Base-by-base conservation (phyloP, 1,140 invertebrate genomes). In the Diorhabda carinulata region DNA sequence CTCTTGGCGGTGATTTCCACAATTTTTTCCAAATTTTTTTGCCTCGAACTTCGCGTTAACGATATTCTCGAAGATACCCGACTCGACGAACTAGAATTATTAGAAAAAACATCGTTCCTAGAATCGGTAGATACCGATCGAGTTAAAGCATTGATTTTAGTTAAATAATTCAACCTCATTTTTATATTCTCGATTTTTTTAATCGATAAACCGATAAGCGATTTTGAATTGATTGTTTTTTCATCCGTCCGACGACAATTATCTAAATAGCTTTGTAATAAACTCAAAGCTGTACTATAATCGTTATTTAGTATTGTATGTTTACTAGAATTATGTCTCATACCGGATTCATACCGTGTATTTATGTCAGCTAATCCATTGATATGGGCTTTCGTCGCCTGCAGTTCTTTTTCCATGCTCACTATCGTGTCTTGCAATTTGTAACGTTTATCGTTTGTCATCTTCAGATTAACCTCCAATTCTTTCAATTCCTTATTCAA, bases 341-440 rank as follows among this genome's bases (percentile, higher is more conserved):
- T 71, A 70, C 67, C 71, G 68, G 61, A 57, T 59, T 73, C 74
- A 66, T 79, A 78, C 73, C 76, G 74, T 72, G 72, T 69, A 59
- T 76, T 74, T 57, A 74, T 71, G 40, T 76, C 73, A 6, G 75
- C 72, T 2, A 75, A 52, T 59, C 73, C 66, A 57, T 67, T 74
- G 7, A 79, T 57, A 43, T 77, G 75, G 0, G 73, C 73, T 63
- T 78, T 77, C 3, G 71, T 73, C 10, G 70, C 63, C 61, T 79
- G 78, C 25, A 79, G 70, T 63, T 76, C 77, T 59, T 77, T 76
- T 67, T 79, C 77, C 75, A 80, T 76, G 5, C 43, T 63, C 6
- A 74, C 74, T 2, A 80, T 71, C 3, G 74, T 75, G 10, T 79
- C 78, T 70, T 80, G 78, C n/a, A 80, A 64, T 58, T 78, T 78